Evolutionary conservation across 2,113 vertebrate species (phyloP).

Genomic region (Loxodonta africana): DNA sequence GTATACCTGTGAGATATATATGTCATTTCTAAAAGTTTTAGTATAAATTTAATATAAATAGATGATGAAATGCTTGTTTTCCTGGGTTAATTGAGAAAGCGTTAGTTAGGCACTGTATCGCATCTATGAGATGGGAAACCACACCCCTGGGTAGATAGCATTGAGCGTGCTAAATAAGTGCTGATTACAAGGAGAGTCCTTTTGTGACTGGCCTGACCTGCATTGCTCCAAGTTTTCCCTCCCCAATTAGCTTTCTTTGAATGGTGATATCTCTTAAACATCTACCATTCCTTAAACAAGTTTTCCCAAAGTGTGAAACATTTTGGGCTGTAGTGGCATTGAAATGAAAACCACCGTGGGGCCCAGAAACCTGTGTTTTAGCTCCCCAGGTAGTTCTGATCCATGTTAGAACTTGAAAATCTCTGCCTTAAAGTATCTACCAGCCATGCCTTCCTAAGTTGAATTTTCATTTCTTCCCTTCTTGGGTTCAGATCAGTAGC

Average conservation of each 20-base stretch:
- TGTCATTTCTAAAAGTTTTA: background rate
- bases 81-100: background rate
- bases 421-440: background rate
- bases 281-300: background rate
- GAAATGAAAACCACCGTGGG: background rate
- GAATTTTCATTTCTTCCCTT: background rate
- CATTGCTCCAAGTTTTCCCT: background rate
- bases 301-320: background rate
- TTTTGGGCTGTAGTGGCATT: background rate
- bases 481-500: background rate
- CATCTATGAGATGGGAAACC: background rate
- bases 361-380: background rate
- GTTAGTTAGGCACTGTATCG: background rate
- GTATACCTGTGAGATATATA: background rate
- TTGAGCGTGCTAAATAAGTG: background rate
- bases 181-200: background rate
- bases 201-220: background rate
- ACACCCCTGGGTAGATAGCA: background rate
- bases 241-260: background rate
- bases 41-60: conserved; percentile 11
- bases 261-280: background rate
- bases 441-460: background rate
- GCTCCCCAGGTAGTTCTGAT: background rate
- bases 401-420: conserved; percentile 4
- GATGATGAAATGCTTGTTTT: background rate